These are phyloP conservation scores for Siniperca knerii DNA, from an alignment of 2,113 vertebrate genomes.

Conservation along the genomic window DNA sequence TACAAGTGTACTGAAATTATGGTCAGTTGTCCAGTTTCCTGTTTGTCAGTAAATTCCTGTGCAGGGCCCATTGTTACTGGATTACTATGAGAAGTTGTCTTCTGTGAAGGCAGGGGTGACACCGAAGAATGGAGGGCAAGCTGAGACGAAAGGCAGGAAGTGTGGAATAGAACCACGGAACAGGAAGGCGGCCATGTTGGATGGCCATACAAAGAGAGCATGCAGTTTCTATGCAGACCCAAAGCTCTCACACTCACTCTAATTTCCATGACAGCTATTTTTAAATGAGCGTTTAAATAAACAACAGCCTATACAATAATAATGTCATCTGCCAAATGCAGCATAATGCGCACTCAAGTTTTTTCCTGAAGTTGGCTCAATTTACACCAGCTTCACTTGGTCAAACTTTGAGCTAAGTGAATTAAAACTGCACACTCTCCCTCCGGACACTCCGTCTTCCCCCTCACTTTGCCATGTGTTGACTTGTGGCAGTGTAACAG, in stretches of 20 bases:
- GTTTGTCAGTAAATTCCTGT: slow-evolving; percentile 49
- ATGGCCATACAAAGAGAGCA: neutral
- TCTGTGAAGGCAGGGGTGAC: neutral
- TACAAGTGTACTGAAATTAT: fast-evolving
- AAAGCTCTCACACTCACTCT: neutral
- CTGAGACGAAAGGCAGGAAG: slow-evolving; percentile 67
- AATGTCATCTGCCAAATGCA: slow-evolving; percentile 39
- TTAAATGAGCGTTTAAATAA: slow-evolving; percentile 32
- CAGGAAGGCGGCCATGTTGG: slow-evolving; percentile 45
- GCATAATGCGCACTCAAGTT: neutral
- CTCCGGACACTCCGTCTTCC: slow-evolving; percentile 10
- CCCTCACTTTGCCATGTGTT: slow-evolving; percentile 4
- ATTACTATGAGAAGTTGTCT: neutral
- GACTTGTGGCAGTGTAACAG: slow-evolving; percentile 57
- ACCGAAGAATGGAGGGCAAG: slow-evolving; percentile 3
- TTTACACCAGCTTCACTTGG: slow-evolving; percentile 37
- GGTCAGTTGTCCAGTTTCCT: slow-evolving; percentile 35
- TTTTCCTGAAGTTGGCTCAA: slow-evolving; percentile 28
- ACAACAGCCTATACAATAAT: slow-evolving; percentile 31
- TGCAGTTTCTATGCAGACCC: neutral
- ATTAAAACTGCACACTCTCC: slow-evolving; percentile 49
- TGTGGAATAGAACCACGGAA: neutral
- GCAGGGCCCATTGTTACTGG: slow-evolving; percentile 37
- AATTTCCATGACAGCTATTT: slow-evolving; percentile 31
- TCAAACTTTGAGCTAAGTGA: slow-evolving; percentile 57